phyloP scores from a whole-genome alignment of 2,797 vertebrate genomes.

The Anniella stebbinsi region DNA sequence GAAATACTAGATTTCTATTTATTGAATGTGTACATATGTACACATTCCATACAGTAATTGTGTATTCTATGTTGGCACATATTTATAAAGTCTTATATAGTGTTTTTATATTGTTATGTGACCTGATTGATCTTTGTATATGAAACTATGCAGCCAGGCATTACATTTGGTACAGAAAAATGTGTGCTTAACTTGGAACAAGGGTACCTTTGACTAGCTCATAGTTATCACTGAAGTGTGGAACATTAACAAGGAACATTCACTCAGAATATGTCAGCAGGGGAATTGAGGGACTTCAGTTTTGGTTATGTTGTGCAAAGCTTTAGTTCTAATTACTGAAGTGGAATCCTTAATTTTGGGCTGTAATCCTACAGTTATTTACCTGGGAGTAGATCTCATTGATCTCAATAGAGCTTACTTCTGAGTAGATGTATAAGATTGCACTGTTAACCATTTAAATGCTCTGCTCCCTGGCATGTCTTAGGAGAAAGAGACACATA shows the following conservation, averaged over 20 bases:
- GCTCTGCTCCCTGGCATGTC: constrained; percentile 14
- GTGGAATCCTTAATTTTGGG: constrained; percentile 33
- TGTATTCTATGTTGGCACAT: constrained; percentile 5
- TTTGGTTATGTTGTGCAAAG: constrained; percentile 15
- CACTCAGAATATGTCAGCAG: constrained; percentile 34
- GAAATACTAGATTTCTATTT: not conserved
- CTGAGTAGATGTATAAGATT: no score
- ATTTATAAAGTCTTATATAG: not conserved
- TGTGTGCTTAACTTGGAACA: constrained; percentile 27
- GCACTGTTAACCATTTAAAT: constrained; percentile 24
- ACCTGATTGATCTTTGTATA: constrained; percentile 44
- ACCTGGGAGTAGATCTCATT: no score
- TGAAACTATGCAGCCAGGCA: constrained; percentile 23
- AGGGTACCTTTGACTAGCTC: constrained; percentile 48
- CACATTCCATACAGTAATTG: not conserved
- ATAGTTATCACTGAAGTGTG: constrained; percentile 50
- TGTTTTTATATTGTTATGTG: constrained; percentile 37
- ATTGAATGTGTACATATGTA: not conserved
- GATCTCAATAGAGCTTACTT: no score
- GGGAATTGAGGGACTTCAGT: constrained; percentile 24
- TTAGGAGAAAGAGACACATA: constrained; percentile 8
- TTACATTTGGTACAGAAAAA: constrained; percentile 43
- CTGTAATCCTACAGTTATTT: no score
- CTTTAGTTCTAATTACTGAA: constrained; percentile 16
- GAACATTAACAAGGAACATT: constrained; percentile 53